Base-by-base conservation (phyloP, 2,888 invertebrate species). In the Dioctria linearis region DNA sequence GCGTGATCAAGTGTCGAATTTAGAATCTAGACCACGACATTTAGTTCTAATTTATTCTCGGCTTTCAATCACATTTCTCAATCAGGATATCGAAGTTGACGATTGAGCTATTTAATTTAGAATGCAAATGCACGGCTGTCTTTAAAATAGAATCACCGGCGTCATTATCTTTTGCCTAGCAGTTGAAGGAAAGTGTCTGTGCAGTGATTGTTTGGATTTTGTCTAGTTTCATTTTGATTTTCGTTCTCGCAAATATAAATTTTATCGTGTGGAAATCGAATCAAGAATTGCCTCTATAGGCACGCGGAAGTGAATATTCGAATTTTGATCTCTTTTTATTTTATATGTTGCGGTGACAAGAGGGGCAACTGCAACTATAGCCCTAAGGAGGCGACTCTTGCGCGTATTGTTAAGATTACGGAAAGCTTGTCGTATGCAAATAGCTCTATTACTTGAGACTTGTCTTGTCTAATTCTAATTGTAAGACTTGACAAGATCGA, bases 1-100 rank as follows among this genome's bases (percentile, higher is more conserved):
- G 69, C 42, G 59, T 63, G 69, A 73, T 80, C 80, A 49, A 81
- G 63, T 79, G 78, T 73, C 80, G 73, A 46, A 78, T 67, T 63
- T 66, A 80, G 82, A 78, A 82, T 82, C 78, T 82, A 82, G 82
- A 80, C 43, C 82, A 82, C 66, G 82, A 67, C 80, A 82, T 82
- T 82, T 82, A 69, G 81, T 81, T 76, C 66, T 61, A 51, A 81
- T 79, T 76, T 81, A 79, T 81, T 79, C 79, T 79, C 40, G 81
- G 81, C 51, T 61, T 65, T 76, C 63, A 63, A 71, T 80, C 59
- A 75, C 67, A 76, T 66, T 65, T 59, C 80, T 79, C 81, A 81
- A 81, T 81, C 81, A 81, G 81, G 81, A 81, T 80, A 57, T 59
- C 59, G 73, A 73, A 73, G 73, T 42, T 73, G 73, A 57, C 43